Evolutionary conservation across 1,140 invertebrate genomes (phyloP).

Genomic region (Philopotamus ludificatus): DNA sequence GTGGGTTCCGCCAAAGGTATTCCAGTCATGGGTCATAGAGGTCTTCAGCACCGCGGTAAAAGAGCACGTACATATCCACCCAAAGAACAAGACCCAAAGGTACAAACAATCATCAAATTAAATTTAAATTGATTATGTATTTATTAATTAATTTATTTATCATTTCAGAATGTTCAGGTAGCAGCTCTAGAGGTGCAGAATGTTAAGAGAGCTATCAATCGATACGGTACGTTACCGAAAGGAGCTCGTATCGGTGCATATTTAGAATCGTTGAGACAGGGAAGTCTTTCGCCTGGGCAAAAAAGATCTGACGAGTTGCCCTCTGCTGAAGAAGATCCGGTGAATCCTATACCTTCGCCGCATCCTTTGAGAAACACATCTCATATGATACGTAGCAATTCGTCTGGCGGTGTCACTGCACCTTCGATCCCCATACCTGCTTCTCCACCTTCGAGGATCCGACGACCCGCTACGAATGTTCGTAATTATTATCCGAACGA

Average conservation of each 20-base stretch:
- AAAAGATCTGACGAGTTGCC: constrained; percentile 43
- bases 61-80: constrained; percentile 58
- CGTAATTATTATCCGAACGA: constrained; percentile 54
- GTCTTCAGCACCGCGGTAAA: constrained; percentile 49
- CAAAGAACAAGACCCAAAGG: constrained; percentile 45
- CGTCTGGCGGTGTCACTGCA: constrained; percentile 73
- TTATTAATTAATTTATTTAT: constrained; percentile 27
- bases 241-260: constrained; percentile 93
- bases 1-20: constrained; percentile 48
- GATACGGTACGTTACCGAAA: constrained; percentile 96
- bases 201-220: constrained; percentile 91
- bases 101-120: background rate
- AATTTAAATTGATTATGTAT: constrained; percentile 4
- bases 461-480: constrained; percentile 53
- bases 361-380: constrained; percentile 54
- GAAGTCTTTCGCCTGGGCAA: constrained; percentile 53
- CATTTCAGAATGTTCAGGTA: constrained; percentile 68
- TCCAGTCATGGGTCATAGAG: constrained; percentile 58
- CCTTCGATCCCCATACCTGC: constrained; percentile 57
- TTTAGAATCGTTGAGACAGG: constrained; percentile 85
- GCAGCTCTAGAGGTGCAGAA: constrained; percentile 94
- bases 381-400: constrained; percentile 83
- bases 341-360: constrained; percentile 33
- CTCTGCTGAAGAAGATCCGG: constrained; percentile 55
- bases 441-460: constrained; percentile 56